Evolutionary conservation across 2,888 invertebrate genomes (phyloP), one percentile per base, ranked within the genome.

Genomic region (Cordilura impudica): DNA sequence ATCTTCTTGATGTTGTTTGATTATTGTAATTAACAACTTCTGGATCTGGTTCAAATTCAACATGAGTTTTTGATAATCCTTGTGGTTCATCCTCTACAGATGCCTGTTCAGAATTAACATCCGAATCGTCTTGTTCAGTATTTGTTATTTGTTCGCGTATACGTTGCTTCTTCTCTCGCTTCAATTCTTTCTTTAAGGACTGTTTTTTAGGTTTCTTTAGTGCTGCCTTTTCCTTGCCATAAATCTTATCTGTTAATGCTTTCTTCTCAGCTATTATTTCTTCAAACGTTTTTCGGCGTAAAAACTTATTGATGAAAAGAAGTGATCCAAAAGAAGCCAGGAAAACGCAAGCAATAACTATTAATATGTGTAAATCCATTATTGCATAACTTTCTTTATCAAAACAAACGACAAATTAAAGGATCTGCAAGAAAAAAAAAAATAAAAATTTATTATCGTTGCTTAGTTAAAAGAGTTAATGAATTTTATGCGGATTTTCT

Each of bases 341-440:
- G 82, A 90, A 87, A 61, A 90, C 88, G 83, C 89, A 88, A 81
- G 87, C 86, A 84, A 90, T 90, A 82, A 90, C 88, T 83, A 88
- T 86, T 82, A 89, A 86, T 83, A 90, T 87, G 83, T 89, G 88
- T 76, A 90, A 87, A 85, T 90, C 90, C 90, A 90, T 90, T 83
- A 87, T 89, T 88, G 88, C 88, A 88, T 89, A 88, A 79, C 86
- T 86, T 86, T 71, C 65, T 69, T 39, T 4, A 39, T n/a, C n/a
- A 23, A 79, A 80, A 29, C 78, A 67, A 45, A 53, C n/a, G 43
- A 45, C 21, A 29, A 26, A 56, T 31, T 35, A 5, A 23, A 8
- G 10, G 49, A 60, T 43, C 67, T 78, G 56, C 8, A 78, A 73
- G 23, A 5, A 26, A 63, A 61, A 66, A 45, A 31, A 31, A 1